Percentiles rank a stretch among this genome's conserved stretches.
Conservation (phyloP, 2,888 invertebrate genomes). For the Scaptomyza polygonia region DNA sequence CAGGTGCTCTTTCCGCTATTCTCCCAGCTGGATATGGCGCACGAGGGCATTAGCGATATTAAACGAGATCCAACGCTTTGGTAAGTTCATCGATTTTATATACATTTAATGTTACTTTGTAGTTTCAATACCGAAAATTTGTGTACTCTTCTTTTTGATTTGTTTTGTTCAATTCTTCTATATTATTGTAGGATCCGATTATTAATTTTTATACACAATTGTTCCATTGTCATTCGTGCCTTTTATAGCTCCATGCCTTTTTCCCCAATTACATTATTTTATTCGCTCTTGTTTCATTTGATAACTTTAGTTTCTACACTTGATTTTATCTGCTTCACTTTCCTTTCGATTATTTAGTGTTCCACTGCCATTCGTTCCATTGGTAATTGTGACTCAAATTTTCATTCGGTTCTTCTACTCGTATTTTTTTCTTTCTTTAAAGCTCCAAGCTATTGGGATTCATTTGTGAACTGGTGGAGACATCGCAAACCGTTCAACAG, state of each 20-base stretch:
- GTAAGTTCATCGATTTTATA: conserved; percentile 85
- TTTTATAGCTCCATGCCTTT: too few species aligned
- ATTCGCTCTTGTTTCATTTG: too few species aligned
- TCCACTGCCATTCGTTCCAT: not conserved
- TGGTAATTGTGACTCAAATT: not conserved
- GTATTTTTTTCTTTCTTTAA: conserved; percentile 44
- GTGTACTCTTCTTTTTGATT: too few species aligned
- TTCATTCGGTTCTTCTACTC: not conserved
- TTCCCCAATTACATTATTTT: too few species aligned
- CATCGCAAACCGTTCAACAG: conserved; percentile 98
- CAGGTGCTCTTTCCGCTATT: conserved; percentile 99
- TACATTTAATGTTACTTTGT: too few species aligned
- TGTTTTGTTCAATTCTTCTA: too few species aligned
- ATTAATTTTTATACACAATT: too few species aligned
- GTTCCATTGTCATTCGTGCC: too few species aligned
- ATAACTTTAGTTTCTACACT: too few species aligned
- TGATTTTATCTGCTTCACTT: too few species aligned
- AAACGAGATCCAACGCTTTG: conserved; percentile 95
- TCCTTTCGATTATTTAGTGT: not conserved
- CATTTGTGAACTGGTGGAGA: conserved; percentile 98
- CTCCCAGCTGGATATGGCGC: conserved; percentile 97
- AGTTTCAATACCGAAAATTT: too few species aligned
- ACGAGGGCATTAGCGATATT: conserved; percentile 92
- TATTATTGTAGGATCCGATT: too few species aligned
- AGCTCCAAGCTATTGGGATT: conserved; percentile 98